phyloP scores from a whole-genome alignment of 1,140 invertebrate species.

The Dendrolimus kikuchii region DNA sequence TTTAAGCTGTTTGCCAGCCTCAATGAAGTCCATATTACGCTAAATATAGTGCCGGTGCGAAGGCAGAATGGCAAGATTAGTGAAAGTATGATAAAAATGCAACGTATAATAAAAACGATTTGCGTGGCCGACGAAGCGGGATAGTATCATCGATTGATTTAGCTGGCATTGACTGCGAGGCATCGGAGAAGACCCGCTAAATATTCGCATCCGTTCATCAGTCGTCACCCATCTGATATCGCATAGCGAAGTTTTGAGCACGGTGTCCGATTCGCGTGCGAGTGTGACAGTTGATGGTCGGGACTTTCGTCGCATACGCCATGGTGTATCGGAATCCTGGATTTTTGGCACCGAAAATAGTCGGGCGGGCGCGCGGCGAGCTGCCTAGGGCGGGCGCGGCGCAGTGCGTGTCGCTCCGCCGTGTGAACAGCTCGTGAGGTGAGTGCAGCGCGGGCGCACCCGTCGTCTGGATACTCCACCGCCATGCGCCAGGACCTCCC shows the following conservation, averaged over 20 bases:
- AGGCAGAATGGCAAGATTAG: background rate
- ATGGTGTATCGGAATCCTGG: conserved; percentile 56
- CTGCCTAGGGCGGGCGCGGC: conserved; percentile 43
- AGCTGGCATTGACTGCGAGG: conserved; percentile 25
- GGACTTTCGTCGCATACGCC: conserved; percentile 30
- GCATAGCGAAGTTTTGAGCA: conserved; percentile 13
- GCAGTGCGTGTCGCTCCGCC: conserved; percentile 70
- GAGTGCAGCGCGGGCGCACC: conserved; percentile 37
- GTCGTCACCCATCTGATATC: conserved; percentile 4
- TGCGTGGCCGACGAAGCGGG: conserved; percentile 10
- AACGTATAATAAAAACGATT: conserved; percentile 3
- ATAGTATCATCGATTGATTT: conserved; percentile 15
- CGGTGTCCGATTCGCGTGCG: conserved; percentile 29
- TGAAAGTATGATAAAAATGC: conserved; percentile 15
- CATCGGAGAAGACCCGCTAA: background rate
- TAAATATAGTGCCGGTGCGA: conserved; percentile 3
- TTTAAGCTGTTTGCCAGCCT: conserved; percentile 12
- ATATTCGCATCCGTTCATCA: conserved; percentile 12
- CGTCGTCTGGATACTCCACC: conserved; percentile 41
- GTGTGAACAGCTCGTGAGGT: conserved; percentile 66
- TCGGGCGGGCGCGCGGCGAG: conserved; percentile 52
- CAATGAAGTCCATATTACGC: conserved; percentile 18
- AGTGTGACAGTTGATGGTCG: conserved; percentile 32
- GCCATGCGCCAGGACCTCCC: conserved; percentile 9
- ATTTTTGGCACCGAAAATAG: conserved; percentile 71